These are phyloP conservation scores for Amazona vittata DNA, from an alignment of 2,113 vertebrate species.

Conservation along the genomic window DNA sequence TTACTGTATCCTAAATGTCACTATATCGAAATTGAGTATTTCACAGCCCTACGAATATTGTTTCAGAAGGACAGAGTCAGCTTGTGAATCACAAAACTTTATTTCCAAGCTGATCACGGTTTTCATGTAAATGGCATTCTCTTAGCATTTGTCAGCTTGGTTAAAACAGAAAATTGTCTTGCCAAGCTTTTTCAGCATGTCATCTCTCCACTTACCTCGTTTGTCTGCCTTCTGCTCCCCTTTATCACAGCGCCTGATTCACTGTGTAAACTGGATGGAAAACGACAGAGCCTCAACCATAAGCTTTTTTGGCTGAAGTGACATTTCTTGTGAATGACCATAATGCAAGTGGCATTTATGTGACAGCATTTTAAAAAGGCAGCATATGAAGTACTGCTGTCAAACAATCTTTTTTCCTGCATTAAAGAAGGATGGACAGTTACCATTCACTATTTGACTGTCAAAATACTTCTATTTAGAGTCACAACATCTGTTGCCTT, in stretches of 20 bases:
- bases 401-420: not conserved
- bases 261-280: not conserved
- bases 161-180: not conserved
- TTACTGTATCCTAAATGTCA: not conserved
- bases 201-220: not conserved
- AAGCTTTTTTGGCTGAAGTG: conserved; percentile 6
- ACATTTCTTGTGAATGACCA: conserved; percentile 35
- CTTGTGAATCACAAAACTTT: conserved; percentile 2
- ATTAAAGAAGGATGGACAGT: conserved; percentile 7
- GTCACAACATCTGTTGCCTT: conserved; percentile 1
- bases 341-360: conserved; percentile 33
- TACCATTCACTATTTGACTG: not conserved
- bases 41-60: not conserved
- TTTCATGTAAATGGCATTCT: not conserved
- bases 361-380: not conserved
- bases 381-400: conserved; percentile 12
- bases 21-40: not conserved
- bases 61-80: not conserved
- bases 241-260: not conserved
- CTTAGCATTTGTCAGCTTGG: conserved; percentile 5
- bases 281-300: conserved; percentile 8
- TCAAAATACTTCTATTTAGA: not conserved
- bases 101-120: not conserved
- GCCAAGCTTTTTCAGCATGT: conserved; percentile 16
- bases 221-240: conserved; percentile 6